These are phyloP conservation scores for Adelognathus sp. DNA, from an alignment of 2,888 invertebrate species.

Conservation along the genomic window DNA sequence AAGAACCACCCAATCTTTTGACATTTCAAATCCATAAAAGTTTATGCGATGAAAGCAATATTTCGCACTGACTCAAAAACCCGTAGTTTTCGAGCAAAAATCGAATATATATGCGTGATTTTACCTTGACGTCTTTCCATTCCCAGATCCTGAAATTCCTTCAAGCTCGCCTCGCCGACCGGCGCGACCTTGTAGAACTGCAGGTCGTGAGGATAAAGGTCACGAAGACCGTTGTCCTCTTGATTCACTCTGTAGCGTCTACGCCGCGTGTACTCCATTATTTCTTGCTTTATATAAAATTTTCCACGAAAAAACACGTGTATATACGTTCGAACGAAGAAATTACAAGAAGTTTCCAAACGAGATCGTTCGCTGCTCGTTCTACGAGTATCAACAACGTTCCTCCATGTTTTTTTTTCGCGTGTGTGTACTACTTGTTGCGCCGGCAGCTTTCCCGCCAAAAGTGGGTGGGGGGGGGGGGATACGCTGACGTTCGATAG, in stretches of 20 bases:
- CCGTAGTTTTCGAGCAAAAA: background rate
- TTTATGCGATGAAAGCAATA: too few species aligned
- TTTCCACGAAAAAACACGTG: background rate
- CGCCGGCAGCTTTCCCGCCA: slow-evolving; percentile 32
- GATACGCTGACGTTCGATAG: background rate
- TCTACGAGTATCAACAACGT: background rate
- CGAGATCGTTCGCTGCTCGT: background rate
- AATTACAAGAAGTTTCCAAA: background rate
- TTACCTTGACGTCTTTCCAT: slow-evolving; percentile 89
- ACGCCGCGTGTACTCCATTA: slow-evolving; percentile 56
- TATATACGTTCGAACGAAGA: background rate
- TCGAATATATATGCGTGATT: background rate
- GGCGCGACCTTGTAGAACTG: slow-evolving; percentile 92
- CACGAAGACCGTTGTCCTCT: slow-evolving; percentile 78
- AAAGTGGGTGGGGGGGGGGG: too few species aligned
- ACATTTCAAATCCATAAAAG: too few species aligned
- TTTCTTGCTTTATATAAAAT: background rate
- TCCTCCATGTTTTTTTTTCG: slow-evolving; percentile 14
- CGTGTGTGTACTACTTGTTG: background rate
- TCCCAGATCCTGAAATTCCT: slow-evolving; percentile 94
- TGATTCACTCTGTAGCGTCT: slow-evolving; percentile 48
- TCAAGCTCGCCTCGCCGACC: slow-evolving; percentile 86
- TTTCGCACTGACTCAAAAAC: too few species aligned
- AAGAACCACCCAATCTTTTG: too few species aligned
- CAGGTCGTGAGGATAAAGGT: slow-evolving; percentile 84